Conservation (phyloP, 2,113 vertebrate species). For the Eudorcas thomsonii region DNA sequence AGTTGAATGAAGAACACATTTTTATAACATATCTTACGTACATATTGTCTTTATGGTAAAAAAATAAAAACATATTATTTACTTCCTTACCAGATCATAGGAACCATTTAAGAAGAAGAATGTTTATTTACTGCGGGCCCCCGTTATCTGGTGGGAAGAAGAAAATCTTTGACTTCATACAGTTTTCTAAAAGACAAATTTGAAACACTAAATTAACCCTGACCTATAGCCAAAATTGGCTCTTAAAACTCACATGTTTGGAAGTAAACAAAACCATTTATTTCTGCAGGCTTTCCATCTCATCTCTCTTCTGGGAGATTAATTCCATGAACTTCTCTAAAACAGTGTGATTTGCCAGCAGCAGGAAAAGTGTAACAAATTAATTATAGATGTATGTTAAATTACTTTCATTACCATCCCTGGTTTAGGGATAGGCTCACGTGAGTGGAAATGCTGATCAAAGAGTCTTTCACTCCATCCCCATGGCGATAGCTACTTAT, state of each 20-base stretch:
- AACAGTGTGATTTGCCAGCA: conserved; percentile 77
- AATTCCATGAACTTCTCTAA: conserved; percentile 81
- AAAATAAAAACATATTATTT: background rate
- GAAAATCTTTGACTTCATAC: conserved; percentile 16
- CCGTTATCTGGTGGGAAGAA: background rate
- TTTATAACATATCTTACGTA: background rate
- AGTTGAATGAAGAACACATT: background rate
- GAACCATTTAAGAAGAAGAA: background rate
- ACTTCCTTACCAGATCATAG: background rate
- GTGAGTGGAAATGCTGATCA: conserved; percentile 86
- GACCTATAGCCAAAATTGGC: conserved; percentile 60
- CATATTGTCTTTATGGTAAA: background rate
- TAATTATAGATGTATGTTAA: conserved; percentile 98
- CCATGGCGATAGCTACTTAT: conserved; percentile 70
- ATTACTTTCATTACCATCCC: conserved; percentile 94
- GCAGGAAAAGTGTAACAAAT: conserved; percentile 87
- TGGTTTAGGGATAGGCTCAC: conserved; percentile 79
- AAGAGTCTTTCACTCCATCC: conserved; percentile 77
- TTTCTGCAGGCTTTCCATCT: conserved; percentile 68
- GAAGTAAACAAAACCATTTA: conserved; percentile 69
- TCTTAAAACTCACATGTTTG: conserved; percentile 65
- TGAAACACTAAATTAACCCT: conserved; percentile 73
- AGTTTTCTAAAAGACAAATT: conserved; percentile 64
- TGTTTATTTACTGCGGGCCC: background rate
- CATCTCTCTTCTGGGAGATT: conserved; percentile 80